Conservation (phyloP, 2,113 vertebrate species). For the Callipepla californica region DNA sequence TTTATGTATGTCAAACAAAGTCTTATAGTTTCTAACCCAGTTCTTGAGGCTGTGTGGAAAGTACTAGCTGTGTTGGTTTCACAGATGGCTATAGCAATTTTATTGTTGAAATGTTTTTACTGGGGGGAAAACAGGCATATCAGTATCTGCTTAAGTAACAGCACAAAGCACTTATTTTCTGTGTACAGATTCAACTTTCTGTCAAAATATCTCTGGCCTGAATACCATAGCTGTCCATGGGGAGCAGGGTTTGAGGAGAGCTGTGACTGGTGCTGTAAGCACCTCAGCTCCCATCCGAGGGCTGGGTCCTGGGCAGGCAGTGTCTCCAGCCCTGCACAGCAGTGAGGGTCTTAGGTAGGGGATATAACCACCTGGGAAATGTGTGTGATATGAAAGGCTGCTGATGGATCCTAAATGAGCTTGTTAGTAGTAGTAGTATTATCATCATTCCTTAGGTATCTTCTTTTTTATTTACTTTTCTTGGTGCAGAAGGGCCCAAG, state of each 20-base stretch:
- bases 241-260: background rate
- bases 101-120: background rate
- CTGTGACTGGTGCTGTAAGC: background rate
- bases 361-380: background rate
- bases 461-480: background rate
- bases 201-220: background rate
- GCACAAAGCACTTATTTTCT: background rate
- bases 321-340: background rate
- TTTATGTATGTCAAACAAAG: background rate
- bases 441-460: background rate
- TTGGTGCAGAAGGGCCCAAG: background rate
- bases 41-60: background rate
- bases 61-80: background rate
- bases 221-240: background rate
- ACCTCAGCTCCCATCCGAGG: rapidly evolving
- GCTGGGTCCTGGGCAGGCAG: background rate
- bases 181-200: background rate
- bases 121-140: background rate
- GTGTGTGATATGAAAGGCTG: background rate
- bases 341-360: background rate
- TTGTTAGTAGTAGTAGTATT: background rate
- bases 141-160: background rate
- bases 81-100: background rate
- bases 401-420: background rate
- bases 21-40: background rate